A percentile compares a stretch with the other conserved stretches of the same genome.
Evolutionary conservation across 1,140 invertebrate genomes (phyloP).

Genomic region (Tribolium castaneum): DNA sequence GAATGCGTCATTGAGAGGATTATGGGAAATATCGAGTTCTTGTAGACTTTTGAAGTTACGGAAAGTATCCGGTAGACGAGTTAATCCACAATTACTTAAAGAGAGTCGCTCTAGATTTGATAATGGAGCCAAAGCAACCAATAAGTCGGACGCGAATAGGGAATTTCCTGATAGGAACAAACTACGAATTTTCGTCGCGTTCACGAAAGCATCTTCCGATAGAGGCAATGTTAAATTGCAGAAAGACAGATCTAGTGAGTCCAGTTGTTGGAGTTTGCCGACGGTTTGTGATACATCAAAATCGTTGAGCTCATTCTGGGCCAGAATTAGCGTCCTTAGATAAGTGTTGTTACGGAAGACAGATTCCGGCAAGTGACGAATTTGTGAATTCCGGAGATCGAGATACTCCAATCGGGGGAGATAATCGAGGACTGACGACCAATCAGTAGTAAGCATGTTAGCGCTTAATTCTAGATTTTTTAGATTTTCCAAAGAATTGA

Average conservation of each 20-base stretch:
- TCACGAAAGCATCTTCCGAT: constrained; percentile 76
- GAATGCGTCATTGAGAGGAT: constrained; percentile 77
- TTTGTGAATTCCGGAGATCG: constrained; percentile 71
- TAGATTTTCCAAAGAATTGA: constrained; percentile 70
- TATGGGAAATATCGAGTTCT: constrained; percentile 77
- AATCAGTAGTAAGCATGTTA: constrained; percentile 71
- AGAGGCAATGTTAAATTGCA: constrained; percentile 75
- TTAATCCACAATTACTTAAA: constrained; percentile 74
- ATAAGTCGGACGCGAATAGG: constrained; percentile 74
- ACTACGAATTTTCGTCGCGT: constrained; percentile 74
- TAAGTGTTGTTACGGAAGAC: constrained; percentile 75
- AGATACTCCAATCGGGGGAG: constrained; percentile 73
- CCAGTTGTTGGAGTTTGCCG: constrained; percentile 74
- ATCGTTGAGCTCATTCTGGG: constrained; percentile 74
- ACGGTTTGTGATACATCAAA: constrained; percentile 74
- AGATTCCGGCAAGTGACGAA: constrained; percentile 73
- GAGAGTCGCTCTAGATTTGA: constrained; percentile 74
- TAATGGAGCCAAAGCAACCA: constrained; percentile 74
- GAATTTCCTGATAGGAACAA: constrained; percentile 76
- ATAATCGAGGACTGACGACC: constrained; percentile 70
- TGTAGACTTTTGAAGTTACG: constrained; percentile 73
- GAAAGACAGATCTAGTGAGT: constrained; percentile 76
- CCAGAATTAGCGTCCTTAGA: constrained; percentile 72
- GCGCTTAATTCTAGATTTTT: constrained; percentile 74
- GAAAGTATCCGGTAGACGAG: constrained; percentile 74